Evolutionary conservation across 2,888 invertebrate species (phyloP).

Genomic region (Erannis defoliaria): DNA sequence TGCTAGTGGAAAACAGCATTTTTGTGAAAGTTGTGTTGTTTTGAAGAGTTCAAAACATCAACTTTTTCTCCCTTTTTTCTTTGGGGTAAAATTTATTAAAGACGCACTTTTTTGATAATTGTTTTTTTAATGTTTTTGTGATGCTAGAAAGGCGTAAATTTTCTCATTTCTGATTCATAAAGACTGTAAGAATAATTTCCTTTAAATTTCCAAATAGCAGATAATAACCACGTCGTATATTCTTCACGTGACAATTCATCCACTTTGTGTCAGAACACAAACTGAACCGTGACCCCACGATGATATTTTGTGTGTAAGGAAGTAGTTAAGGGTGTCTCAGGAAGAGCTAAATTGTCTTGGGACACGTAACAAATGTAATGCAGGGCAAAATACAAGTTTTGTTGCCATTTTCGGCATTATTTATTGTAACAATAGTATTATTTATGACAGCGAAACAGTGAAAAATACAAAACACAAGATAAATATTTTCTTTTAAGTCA

Average conservation of each 20-base stretch:
- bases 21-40: too few species aligned
- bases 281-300: slow-evolving; percentile 29
- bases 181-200: too few species aligned
- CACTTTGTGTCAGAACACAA: slow-evolving; percentile 13
- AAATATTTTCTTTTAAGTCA: background rate
- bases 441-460: slow-evolving; percentile 4
- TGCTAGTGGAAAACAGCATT: too few species aligned
- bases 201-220: slow-evolving; percentile 5
- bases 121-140: too few species aligned
- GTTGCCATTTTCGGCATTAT: slow-evolving; percentile 5
- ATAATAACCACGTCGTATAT: background rate
- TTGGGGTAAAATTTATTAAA: too few species aligned
- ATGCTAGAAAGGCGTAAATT: too few species aligned
- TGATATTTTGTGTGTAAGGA: slow-evolving; percentile 40
- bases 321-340: slow-evolving; percentile 37
- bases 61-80: too few species aligned
- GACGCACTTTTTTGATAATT: too few species aligned
- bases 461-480: background rate
- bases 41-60: too few species aligned
- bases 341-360: slow-evolving; percentile 35
- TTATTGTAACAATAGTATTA: slow-evolving; percentile 13
- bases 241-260: slow-evolving; percentile 4
- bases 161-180: background rate
- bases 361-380: slow-evolving; percentile 31
- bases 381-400: slow-evolving; percentile 24